Conservation (phyloP, 2,888 invertebrate species). For the Drosophila neoperkinsi region DNA sequence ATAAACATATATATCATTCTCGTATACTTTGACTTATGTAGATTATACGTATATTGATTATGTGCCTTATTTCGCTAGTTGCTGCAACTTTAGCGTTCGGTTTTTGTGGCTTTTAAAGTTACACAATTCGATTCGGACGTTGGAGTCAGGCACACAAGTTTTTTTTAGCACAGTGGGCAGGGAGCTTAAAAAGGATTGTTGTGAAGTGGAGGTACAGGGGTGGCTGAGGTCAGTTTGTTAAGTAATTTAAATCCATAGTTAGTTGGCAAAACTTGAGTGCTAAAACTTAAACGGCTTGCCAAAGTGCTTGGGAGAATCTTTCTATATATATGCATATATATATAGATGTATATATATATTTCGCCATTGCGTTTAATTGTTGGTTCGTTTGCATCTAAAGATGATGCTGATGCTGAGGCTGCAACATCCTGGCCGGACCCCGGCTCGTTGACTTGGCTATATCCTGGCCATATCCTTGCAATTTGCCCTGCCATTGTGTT, state of each 20-base stretch:
- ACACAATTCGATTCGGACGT: conserved; percentile 32
- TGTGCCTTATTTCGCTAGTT: conserved; percentile 57
- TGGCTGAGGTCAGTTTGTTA: conserved; percentile 30
- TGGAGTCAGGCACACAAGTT: conserved; percentile 12
- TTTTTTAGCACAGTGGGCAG: conserved; percentile 6
- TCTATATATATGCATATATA: conserved; percentile 3
- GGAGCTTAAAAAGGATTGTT: neutral
- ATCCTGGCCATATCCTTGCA: conserved; percentile 58
- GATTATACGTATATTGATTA: conserved; percentile 44
- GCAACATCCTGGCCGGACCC: conserved; percentile 13
- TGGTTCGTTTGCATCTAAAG: conserved; percentile 43
- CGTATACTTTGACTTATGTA: conserved; percentile 26
- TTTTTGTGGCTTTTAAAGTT: conserved; percentile 72
- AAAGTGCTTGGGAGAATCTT: conserved; percentile 39
- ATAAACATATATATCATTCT: neutral
- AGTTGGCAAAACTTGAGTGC: conserved; percentile 68
- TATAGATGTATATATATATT: conserved; percentile 10
- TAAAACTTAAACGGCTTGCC: conserved; percentile 69
- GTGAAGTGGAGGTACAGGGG: no score
- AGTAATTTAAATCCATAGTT: conserved; percentile 78
- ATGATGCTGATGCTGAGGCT: conserved; percentile 6
- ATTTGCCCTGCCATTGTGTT: conserved; percentile 59
- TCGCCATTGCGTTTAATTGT: conserved; percentile 68
- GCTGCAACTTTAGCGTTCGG: conserved; percentile 62
- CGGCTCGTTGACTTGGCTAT: conserved; percentile 15